A percentile compares a stretch with the other conserved stretches of the same genome.
Evolutionary conservation across 1,140 invertebrate species (phyloP).

Genomic region (Drosophila busckii): DNA sequence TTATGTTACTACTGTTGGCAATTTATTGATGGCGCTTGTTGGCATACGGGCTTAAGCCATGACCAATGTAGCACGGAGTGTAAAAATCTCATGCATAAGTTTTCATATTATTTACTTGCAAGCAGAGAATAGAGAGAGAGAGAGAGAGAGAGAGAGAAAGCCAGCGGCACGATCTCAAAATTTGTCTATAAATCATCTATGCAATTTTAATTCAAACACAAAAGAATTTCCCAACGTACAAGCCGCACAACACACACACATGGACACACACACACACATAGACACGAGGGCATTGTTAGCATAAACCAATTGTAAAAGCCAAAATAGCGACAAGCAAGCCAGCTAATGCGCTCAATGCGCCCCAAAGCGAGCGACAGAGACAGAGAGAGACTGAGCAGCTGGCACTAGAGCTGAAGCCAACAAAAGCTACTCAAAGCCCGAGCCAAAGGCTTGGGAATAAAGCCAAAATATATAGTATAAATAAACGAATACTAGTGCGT

Average conservation of each 20-base stretch:
- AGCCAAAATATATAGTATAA: conserved; percentile 67
- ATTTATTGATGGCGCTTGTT: conserved; percentile 23
- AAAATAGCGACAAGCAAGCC: conserved; percentile 62
- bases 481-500: conserved; percentile 40
- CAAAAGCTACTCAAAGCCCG: conserved; percentile 53
- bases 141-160: not conserved
- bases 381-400: not conserved
- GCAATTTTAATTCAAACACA: conserved; percentile 75
- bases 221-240: conserved; percentile 58
- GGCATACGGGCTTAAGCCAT: not conserved
- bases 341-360: conserved; percentile 69
- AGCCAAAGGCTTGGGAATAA: conserved; percentile 66
- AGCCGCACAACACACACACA: conserved; percentile 16
- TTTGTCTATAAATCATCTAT: conserved; percentile 67
- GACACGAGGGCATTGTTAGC: conserved; percentile 49
- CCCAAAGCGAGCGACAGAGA: conserved; percentile 15
- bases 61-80: no score
- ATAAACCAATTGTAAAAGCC: conserved; percentile 73
- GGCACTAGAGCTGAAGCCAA: conserved; percentile 29
- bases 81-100: conserved; percentile 68
- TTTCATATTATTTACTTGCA: conserved; percentile 51
- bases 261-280: not conserved
- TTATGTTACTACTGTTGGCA: conserved; percentile 9
- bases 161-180: conserved; percentile 37
- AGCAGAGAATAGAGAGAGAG: conserved; percentile 14